Conservation (phyloP, 2,797 vertebrate genomes). For the Sebastes dallii region DNA sequence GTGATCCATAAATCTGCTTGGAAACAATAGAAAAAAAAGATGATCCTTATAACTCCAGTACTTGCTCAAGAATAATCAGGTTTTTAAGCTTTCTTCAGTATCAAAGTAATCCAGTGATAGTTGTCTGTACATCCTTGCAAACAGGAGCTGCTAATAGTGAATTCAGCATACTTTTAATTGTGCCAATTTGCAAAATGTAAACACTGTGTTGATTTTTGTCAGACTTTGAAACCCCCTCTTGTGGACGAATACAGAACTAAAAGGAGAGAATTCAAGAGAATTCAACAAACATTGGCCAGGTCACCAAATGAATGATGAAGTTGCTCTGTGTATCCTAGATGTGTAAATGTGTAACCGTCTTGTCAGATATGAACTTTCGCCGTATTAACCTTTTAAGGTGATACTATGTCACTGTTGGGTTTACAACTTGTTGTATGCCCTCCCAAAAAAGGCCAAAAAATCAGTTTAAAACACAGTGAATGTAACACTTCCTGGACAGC, state of each 20-base stretch:
- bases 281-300: neutral
- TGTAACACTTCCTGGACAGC: neutral
- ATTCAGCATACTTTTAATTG: neutral
- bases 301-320: no score
- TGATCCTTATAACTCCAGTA: neutral
- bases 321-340: no score
- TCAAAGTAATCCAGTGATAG: neutral
- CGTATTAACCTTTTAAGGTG: neutral
- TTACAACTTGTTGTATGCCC: neutral
- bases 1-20: neutral
- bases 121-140: neutral
- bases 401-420: neutral
- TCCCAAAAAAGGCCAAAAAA: neutral
- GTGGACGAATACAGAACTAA: neutral
- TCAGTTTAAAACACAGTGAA: neutral
- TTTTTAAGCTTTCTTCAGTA: neutral
- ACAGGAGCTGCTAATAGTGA: neutral
- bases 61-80: neutral
- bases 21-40: neutral
- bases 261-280: neutral
- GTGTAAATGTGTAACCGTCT: neutral
- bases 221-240: neutral
- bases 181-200: neutral
- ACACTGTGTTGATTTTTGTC: neutral
- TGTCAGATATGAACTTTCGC: neutral